A percentile compares a stretch with the other conserved stretches of the same genome.
phyloP scores from a whole-genome alignment of 2,888 invertebrate genomes.

The Desoria tigrina region DNA sequence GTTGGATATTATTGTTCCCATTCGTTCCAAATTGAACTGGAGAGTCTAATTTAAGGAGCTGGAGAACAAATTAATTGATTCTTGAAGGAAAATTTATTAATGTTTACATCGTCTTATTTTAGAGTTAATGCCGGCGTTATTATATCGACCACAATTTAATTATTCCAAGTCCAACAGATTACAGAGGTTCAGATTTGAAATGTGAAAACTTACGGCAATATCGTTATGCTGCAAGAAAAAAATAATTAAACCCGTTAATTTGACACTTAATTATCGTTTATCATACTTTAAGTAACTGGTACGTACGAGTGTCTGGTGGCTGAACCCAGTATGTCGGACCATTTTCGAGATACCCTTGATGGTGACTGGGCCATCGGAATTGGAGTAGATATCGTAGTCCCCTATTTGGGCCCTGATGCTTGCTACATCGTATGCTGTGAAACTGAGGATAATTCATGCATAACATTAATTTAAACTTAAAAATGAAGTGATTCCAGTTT shows the following conservation, averaged over 20 bases:
- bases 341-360: constrained; percentile 78
- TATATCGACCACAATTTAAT: too few species aligned
- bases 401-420: constrained; percentile 77
- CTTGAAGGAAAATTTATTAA: constrained; percentile 9
- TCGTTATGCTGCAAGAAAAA: constrained; percentile 39
- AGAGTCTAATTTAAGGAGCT: constrained; percentile 42
- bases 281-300: too few species aligned
- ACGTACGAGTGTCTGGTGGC: constrained; percentile 42
- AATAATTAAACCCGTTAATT: neutral
- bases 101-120: too few species aligned
- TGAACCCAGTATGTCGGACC: constrained; percentile 62
- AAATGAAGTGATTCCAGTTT: too few species aligned
- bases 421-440: constrained; percentile 87
- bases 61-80: constrained; percentile 3
- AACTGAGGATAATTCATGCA: constrained; percentile 63
- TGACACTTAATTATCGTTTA: neutral
- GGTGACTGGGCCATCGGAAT: constrained; percentile 72
- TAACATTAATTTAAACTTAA: too few species aligned
- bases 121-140: too few species aligned
- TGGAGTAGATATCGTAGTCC: constrained; percentile 78
- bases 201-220: constrained; percentile 42
- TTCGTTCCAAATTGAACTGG: constrained; percentile 43
- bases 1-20: constrained; percentile 38
- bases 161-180: too few species aligned
- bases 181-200: too few species aligned